A percentile compares a stretch with the other conserved stretches of the same genome.
phyloP scores from a whole-genome alignment of 2,113 vertebrate genomes.

The Ochotona princeps region DNA sequence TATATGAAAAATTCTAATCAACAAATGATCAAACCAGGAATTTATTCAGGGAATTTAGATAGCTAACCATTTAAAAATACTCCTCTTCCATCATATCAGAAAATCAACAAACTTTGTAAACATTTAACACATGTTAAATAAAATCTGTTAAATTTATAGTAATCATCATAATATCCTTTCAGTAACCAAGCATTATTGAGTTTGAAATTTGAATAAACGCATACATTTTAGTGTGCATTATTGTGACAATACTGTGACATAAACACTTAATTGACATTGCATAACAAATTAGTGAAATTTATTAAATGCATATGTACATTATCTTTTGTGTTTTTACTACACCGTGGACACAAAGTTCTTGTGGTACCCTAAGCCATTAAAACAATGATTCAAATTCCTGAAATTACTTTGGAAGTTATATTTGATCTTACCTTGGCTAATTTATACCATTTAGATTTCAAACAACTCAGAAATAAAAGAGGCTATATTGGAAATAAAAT shows the following conservation, averaged over 20 bases:
- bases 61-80: background rate
- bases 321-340: slow-evolving; percentile 14
- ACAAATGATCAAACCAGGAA: background rate
- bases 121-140: background rate
- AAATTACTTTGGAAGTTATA: slow-evolving; percentile 56
- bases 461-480: slow-evolving; percentile 5
- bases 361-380: slow-evolving; percentile 31
- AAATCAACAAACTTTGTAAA: background rate
- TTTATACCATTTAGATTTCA: slow-evolving; percentile 17
- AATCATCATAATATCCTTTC: background rate
- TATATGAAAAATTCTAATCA: background rate
- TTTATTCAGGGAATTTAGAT: background rate
- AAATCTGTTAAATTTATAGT: background rate
- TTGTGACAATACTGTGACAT: background rate
- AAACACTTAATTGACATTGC: slow-evolving; percentile 61
- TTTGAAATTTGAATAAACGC: background rate
- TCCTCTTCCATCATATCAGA: background rate
- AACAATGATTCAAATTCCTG: slow-evolving; percentile 65
- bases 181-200: background rate
- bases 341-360: slow-evolving; percentile 55
- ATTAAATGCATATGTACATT: slow-evolving; percentile 31
- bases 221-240: background rate
- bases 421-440: slow-evolving; percentile 63
- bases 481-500: background rate
- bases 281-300: slow-evolving; percentile 53